A percentile compares a stretch with the other conserved stretches of the same genome.
Conservation (phyloP, 1,140 invertebrate species). For the Liolophura sinensis region DNA sequence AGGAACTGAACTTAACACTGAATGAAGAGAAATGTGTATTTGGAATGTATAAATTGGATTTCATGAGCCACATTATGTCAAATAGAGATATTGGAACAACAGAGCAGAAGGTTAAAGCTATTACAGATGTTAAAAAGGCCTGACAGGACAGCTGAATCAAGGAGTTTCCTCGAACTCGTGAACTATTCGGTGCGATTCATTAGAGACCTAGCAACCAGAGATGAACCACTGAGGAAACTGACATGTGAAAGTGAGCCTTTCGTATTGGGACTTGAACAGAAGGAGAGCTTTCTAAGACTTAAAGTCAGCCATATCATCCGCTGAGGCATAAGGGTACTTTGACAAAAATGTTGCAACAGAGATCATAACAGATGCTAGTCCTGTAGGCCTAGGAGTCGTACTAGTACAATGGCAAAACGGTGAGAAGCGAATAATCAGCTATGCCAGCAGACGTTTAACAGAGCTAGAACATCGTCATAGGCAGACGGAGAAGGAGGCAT, state of each 20-base stretch:
- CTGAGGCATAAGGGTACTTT: constrained; percentile 13
- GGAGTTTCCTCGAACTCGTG: constrained; percentile 10
- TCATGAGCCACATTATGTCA: constrained; percentile 31
- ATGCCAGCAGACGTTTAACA: constrained; percentile 16
- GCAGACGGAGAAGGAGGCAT: constrained; percentile 52
- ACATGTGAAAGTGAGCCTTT: neutral
- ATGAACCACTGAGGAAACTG: constrained; percentile 3
- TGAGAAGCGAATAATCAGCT: constrained; percentile 21
- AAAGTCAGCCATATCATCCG: constrained; percentile 8
- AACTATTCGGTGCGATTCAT: constrained; percentile 9
- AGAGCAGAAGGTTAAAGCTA: neutral
- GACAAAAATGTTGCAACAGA: neutral
- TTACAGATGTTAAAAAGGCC: neutral
- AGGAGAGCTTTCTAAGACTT: constrained; percentile 10
- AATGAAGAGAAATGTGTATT: constrained; percentile 33
- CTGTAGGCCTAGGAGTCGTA: constrained; percentile 16
- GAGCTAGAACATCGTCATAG: constrained; percentile 36
- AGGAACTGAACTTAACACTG: constrained; percentile 18
- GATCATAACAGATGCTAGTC: neutral
- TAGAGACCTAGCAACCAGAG: neutral
- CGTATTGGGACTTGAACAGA: constrained; percentile 1
- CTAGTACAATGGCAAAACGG: constrained; percentile 16
- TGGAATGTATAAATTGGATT: constrained; percentile 20
- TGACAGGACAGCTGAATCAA: constrained; percentile 2
- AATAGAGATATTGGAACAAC: constrained; percentile 14